Conservation (phyloP, 2,888 invertebrate species). For the Zhengitettix transpicula region DNA sequence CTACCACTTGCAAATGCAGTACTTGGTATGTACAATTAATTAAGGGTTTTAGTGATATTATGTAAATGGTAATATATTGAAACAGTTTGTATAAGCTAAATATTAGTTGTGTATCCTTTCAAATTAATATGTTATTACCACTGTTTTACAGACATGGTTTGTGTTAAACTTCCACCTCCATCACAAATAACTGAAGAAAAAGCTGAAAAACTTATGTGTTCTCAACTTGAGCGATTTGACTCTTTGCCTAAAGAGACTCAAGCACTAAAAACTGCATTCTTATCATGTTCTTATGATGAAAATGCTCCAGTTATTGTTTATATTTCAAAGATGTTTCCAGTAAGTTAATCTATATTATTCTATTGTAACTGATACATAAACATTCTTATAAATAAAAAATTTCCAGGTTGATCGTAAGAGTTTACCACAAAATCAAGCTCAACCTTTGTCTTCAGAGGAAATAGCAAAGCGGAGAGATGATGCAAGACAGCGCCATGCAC, state of each 20-base stretch:
- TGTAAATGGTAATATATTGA: background rate
- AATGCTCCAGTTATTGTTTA: conserved; percentile 53
- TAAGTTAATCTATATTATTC: conserved; percentile 19
- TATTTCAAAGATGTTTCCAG: conserved; percentile 83
- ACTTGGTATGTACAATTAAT: conserved; percentile 28
- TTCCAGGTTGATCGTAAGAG: conserved; percentile 39
- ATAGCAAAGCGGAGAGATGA: conserved; percentile 47
- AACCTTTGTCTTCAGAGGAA: conserved; percentile 58
- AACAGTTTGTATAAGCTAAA: no score
- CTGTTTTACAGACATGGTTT: conserved; percentile 44
- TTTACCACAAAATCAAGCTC: conserved; percentile 65
- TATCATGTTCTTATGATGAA: conserved; percentile 45
- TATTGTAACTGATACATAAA: background rate
- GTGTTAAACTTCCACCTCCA: conserved; percentile 68
- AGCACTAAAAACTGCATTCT: conserved; percentile 48
- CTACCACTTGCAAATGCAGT: conserved; percentile 68
- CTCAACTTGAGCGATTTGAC: conserved; percentile 48
- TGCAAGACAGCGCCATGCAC: conserved; percentile 47
- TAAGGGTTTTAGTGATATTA: background rate
- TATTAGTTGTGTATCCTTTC: background rate
- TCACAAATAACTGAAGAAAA: conserved; percentile 54
- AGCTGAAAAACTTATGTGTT: conserved; percentile 67
- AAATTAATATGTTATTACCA: background rate
- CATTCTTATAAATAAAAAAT: background rate
- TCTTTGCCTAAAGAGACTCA: conserved; percentile 51